Conservation (phyloP, 2,113 vertebrate species). For the Bos indicus region DNA sequence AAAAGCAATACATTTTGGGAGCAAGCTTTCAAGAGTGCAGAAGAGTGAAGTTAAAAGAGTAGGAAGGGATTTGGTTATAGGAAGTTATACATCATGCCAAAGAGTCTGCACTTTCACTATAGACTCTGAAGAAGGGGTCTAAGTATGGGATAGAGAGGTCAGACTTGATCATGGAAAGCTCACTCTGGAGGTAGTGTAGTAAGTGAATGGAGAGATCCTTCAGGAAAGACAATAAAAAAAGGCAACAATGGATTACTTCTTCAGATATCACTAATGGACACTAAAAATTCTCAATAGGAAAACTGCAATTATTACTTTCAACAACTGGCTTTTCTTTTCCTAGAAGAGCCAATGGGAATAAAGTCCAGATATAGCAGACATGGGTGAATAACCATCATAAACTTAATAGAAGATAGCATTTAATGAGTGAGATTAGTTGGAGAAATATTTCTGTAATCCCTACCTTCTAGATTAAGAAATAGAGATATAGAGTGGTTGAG, state of each 20-base stretch:
- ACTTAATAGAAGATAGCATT: background rate
- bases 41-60: background rate
- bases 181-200: background rate
- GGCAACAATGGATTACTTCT: background rate
- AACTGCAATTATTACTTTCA: background rate
- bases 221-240: background rate
- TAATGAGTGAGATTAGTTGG: background rate
- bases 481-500: background rate
- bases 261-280: background rate
- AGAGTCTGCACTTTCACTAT: fast-evolving
- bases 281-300: background rate
- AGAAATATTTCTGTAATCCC: background rate
- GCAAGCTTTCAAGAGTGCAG: background rate
- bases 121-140: background rate
- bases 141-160: background rate
- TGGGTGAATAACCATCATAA: background rate
- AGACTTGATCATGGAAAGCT: background rate
- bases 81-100: background rate
- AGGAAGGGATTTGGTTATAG: background rate
- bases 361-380: background rate
- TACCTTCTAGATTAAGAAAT: conserved; percentile 57
- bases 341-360: background rate
- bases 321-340: background rate
- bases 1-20: background rate
- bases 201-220: background rate